Base-by-base conservation (phyloP, 2,888 invertebrate species). In the Eurytoma adleriae region DNA sequence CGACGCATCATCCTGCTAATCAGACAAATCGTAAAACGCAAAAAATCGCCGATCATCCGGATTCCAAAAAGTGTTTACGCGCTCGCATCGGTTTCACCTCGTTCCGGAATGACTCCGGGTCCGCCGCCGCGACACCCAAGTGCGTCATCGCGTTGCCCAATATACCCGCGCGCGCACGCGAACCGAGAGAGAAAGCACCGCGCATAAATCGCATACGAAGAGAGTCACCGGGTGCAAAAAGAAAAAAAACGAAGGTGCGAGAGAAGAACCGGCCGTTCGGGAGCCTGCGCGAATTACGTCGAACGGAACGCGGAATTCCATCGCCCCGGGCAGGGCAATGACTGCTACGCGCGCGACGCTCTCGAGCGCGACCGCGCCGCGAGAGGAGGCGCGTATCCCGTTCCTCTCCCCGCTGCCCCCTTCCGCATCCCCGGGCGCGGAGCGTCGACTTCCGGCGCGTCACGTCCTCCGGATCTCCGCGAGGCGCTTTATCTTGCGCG, bases 301-400 rank as follows among this genome's bases (percentile, higher is more conserved):
- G 78, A 81, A 81, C 75, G 81, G 78, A 81, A 81, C 78, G 81
- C 81, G 81, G 81, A 78, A 81, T 81, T 78, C 81, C 78, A 78
- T 75, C 71, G 81, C 78, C 71, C 27, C 69, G 71, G 74, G 78
- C 74, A 67, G 81, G 78, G 66, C 81, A 81, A 78, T 74, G 81
- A 81, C 81, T 78, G 78, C 61, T 48, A n/a, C 20, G 67, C 18
- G 14, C 50, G 20, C n/a, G 18, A n/a, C 50, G 66, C 73, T 69
- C 30, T 64, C 67, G 57, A 66, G 76, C 68, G 72, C 54, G 61
- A 62, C 54, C 68, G 20, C 64, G n/a, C n/a, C n/a, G n/a, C 30
- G 40, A 40, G 64, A 64, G 30, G 30, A 68, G 73, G 61, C 75
- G 79, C 75, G 61, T 76, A 71, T 80, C 79, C 79, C 79, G 67